Conservation (phyloP, 2,113 vertebrate species). For the Catharus bicknelli region DNA sequence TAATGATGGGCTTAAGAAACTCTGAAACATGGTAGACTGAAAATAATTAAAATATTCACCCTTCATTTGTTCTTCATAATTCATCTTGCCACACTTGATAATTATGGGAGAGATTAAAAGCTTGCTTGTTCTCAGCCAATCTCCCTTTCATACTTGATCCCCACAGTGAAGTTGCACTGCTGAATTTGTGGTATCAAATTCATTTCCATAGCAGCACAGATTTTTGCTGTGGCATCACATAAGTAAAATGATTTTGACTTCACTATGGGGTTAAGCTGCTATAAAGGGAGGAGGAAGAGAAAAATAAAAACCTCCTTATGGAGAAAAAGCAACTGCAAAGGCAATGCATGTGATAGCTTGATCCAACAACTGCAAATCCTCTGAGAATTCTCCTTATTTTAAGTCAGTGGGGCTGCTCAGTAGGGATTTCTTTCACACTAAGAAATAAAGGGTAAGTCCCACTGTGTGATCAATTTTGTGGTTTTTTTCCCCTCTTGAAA, state of each 20-base stretch:
- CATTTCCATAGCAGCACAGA: constrained; percentile 16
- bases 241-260: constrained; percentile 32
- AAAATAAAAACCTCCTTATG: not conserved
- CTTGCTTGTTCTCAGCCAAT: constrained; percentile 28
- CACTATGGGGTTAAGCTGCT: constrained; percentile 22
- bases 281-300: not conserved
- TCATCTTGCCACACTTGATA: constrained; percentile 9
- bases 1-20: not conserved
- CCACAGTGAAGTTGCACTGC: not conserved
- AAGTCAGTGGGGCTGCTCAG: not conserved
- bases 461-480: not conserved
- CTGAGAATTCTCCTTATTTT: not conserved
- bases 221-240: not conserved
- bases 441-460: not conserved
- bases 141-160: constrained; percentile 37
- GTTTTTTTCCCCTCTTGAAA: not conserved
- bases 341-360: not conserved
- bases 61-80: constrained; percentile 50
- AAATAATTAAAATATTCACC: constrained; percentile 47
- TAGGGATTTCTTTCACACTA: not conserved
- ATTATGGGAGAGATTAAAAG: constrained; percentile 47
- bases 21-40: not conserved
- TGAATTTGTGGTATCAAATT: constrained; percentile 28
- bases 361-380: constrained; percentile 1
- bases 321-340: not conserved